phyloP scores from a whole-genome alignment of 2,888 invertebrate species.

The Melieria crassipennis region DNA sequence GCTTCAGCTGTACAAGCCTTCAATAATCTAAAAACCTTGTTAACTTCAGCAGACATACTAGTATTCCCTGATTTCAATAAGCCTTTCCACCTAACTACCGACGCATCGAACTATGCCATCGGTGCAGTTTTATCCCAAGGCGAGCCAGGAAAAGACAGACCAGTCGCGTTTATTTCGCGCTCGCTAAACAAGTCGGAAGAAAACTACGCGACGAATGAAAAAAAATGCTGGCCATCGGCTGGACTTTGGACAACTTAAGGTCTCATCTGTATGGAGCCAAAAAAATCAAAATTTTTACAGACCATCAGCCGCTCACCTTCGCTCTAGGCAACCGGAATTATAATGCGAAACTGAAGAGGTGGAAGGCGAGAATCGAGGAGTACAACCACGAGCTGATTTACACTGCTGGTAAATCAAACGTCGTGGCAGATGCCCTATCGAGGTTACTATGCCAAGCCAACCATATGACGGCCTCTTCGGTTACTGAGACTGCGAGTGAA shows the following conservation, averaged over 20 bases:
- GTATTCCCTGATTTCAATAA: constrained; percentile 41
- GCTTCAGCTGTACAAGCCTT: no score
- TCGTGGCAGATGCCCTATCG: constrained; percentile 35
- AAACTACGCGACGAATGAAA: constrained; percentile 30
- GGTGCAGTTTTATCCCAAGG: constrained; percentile 39
- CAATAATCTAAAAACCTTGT: constrained; percentile 22
- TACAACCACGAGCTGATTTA: constrained; percentile 38
- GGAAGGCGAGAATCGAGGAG: constrained; percentile 41
- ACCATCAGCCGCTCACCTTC: constrained; percentile 31
- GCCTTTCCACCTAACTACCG: constrained; percentile 39
- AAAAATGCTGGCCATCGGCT: constrained; percentile 36
- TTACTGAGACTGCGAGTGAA: no score
- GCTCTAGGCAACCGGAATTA: constrained; percentile 24
- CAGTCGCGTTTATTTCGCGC: constrained; percentile 27
- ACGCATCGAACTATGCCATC: constrained; percentile 39
- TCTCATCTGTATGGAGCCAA: constrained; percentile 30
- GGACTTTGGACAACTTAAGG: constrained; percentile 27
- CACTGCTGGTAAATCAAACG: constrained; percentile 27
- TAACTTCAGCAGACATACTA: constrained; percentile 35
- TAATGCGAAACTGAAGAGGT: constrained; percentile 29
- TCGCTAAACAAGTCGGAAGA: constrained; percentile 32
- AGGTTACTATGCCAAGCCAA: background rate
- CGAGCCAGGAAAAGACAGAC: constrained; percentile 28
- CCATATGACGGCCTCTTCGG: no score
- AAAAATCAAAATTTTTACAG: constrained; percentile 32